phyloP scores from a whole-genome alignment of 2,888 invertebrate species.

The Philopedon plagiatum region DNA sequence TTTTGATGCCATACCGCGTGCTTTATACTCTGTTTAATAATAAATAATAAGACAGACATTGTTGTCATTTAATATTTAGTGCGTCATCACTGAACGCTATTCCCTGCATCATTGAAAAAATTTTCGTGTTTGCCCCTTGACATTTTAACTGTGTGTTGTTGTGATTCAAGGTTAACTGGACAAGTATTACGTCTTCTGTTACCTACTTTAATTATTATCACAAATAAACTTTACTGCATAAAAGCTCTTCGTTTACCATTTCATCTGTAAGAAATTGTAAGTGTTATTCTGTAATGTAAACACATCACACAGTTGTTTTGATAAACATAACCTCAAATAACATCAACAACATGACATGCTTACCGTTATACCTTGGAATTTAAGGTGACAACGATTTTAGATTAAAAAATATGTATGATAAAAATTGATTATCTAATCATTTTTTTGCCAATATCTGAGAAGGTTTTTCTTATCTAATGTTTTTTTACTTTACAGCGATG shows the following conservation, averaged over 20 bases:
- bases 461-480: too few species aligned
- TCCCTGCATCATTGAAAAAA: constrained; percentile 5
- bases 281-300: constrained; percentile 12
- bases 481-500: too few species aligned
- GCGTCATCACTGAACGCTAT: constrained; percentile 22
- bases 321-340: constrained; percentile 20
- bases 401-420: background rate
- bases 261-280: constrained; percentile 18
- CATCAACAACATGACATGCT: constrained; percentile 13
- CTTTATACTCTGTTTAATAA: constrained; percentile 29
- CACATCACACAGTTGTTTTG: constrained; percentile 22
- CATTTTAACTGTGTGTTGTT: constrained; percentile 25
- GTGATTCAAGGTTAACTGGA: constrained; percentile 26
- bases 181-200: constrained; percentile 20
- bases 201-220: background rate
- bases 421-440: background rate
- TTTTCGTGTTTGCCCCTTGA: constrained; percentile 22
- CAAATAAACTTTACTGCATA: background rate
- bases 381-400: background rate
- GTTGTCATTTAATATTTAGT: constrained; percentile 15
- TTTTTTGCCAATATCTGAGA: too few species aligned
- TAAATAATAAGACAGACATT: constrained; percentile 32
- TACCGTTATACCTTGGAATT: constrained; percentile 1
- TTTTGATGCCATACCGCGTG: constrained; percentile 40
- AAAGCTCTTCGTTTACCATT: background rate